Conservation (phyloP, 2,113 vertebrate species). For the Sarotherodon lohbergeri region DNA sequence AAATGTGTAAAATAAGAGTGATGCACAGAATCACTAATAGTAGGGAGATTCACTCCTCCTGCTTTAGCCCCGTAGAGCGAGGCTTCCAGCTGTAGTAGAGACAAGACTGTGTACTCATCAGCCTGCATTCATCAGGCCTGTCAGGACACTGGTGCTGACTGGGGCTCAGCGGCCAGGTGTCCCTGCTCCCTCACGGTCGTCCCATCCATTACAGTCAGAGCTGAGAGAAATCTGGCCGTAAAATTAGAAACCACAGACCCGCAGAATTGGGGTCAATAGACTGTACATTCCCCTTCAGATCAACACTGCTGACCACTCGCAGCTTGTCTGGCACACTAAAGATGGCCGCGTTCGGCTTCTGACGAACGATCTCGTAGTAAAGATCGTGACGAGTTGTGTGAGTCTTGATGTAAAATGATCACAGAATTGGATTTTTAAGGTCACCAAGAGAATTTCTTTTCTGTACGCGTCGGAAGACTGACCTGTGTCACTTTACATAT, state of each 20-base stretch:
- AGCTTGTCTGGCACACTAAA: background rate
- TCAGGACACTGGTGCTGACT: slow-evolving; percentile 36
- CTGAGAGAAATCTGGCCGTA: slow-evolving; percentile 30
- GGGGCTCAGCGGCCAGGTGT: slow-evolving; percentile 48
- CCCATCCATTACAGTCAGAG: slow-evolving; percentile 36
- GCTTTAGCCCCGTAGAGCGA: background rate
- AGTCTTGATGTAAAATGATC: background rate
- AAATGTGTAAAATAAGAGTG: background rate
- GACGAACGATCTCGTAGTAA: background rate
- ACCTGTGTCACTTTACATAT: background rate
- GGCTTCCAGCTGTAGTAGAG: background rate
- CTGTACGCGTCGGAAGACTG: background rate
- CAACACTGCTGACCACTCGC: background rate
- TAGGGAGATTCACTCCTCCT: background rate
- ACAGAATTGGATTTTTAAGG: background rate
- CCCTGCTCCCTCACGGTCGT: slow-evolving; percentile 19
- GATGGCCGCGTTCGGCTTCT: background rate
- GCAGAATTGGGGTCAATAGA: slow-evolving; percentile 48
- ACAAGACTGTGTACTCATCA: slow-evolving; percentile 1
- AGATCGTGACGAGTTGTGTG: background rate
- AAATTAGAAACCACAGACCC: slow-evolving; percentile 40
- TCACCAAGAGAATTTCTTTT: background rate
- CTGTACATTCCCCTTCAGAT: slow-evolving; percentile 8
- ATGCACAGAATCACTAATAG: background rate
- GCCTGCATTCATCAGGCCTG: slow-evolving; percentile 48